Percentiles rank a stretch among this genome's conserved stretches.
Conservation (phyloP, 2,797 vertebrate species). For the Onychomys leucogaster region DNA sequence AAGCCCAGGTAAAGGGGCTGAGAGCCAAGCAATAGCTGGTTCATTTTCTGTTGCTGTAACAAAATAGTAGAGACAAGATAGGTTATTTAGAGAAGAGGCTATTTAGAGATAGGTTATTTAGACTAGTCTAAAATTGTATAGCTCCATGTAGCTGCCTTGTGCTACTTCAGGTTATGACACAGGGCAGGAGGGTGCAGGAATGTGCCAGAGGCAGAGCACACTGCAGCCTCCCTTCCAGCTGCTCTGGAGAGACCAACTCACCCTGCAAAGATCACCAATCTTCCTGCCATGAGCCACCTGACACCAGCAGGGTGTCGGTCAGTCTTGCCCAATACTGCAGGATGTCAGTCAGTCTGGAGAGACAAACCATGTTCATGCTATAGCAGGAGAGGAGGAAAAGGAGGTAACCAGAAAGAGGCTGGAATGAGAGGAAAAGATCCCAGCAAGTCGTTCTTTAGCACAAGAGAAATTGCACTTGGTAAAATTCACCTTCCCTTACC, state of each 20-base stretch:
- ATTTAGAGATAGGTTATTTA: not conserved
- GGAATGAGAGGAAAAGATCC: not conserved
- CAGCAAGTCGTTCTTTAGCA: not conserved
- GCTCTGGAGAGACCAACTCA: not conserved
- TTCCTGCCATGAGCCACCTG: not conserved
- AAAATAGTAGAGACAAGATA: not conserved
- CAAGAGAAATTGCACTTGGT: not conserved
- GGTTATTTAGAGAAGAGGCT: not conserved
- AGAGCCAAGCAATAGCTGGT: not conserved
- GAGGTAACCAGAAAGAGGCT: not conserved
- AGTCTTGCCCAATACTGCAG: not conserved
- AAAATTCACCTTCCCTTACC: not conserved
- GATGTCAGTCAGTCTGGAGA: not conserved
- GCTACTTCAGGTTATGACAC: not conserved
- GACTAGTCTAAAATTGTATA: not conserved
- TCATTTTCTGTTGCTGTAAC: not conserved
- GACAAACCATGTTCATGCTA: not conserved
- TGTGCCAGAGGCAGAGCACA: not conserved
- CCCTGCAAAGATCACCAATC: not conserved
- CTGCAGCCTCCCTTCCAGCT: too few relatives aligned
- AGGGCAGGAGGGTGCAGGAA: too few relatives aligned
- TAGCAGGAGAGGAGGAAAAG: not conserved
- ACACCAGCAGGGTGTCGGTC: not conserved
- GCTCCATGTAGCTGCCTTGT: not conserved
- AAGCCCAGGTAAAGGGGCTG: not conserved